Evolutionary conservation across 2,888 invertebrate species (phyloP), one percentile per base, ranked within the genome.

Genomic region (Nephrocerus scutellatus): DNA sequence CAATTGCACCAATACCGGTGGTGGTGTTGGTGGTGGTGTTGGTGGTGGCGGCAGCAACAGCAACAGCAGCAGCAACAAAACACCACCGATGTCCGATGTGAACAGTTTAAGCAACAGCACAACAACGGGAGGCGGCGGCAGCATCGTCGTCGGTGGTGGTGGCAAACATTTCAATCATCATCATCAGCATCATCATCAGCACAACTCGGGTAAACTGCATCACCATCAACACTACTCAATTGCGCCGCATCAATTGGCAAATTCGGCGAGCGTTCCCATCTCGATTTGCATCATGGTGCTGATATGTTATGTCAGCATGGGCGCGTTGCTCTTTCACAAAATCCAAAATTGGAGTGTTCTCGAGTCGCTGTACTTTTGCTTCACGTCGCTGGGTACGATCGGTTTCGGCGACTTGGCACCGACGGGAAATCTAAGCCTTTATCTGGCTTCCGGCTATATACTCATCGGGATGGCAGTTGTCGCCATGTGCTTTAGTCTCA

Each of bases 321-420:
- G 96, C 10, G 87, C 93, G 2, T 72, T 88, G 43, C 74, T 96
- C 49, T 97, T 97, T 68, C 83, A 86, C 44, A 75, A 84, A 36
- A 83, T 93, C 61, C 96, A 96, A 66, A 79, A 80, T 51, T 97
- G 96, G 97, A 82, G 80, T 43, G 76, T 88, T 25, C 72, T 93
- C 36, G 93, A 93, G 59, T 91, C 92, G 21, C 75, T 82, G 44
- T 84, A 82, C 63, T 85, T 85, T 61, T 84, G 84, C 54, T 84
- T 85, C 66, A 82, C 84, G 13, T 82, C 79, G 44, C 70, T 81
- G 46, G 84, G 86, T 16, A 88, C 87, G 9, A 87, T 88, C 50
- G 87, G 88, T 2, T 87, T 88, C 57, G 88, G 88, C 1, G 82
- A 86, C 56, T 66, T 87, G 48, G 74, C 80, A 38, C 88, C 88